phyloP scores from a whole-genome alignment of 2,888 invertebrate species.

The Agriopis leucophaearia region DNA sequence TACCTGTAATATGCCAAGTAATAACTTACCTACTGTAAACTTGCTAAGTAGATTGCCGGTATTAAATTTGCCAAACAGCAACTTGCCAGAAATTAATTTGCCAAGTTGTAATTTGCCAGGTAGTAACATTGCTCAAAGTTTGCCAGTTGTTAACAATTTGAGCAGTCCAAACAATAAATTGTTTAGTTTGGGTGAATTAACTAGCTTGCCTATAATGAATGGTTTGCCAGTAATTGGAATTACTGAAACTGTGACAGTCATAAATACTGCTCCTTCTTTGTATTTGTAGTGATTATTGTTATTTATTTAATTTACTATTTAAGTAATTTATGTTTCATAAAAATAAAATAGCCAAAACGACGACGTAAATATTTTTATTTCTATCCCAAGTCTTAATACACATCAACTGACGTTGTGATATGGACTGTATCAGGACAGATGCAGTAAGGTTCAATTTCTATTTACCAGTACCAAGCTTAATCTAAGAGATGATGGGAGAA shows the following conservation, averaged over 20 bases:
- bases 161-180: slow-evolving; percentile 34
- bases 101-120: slow-evolving; percentile 25
- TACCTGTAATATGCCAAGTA: not conserved
- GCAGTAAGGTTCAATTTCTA: too few species aligned
- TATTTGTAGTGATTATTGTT: slow-evolving; percentile 15
- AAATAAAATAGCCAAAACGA: not conserved
- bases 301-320: slow-evolving; percentile 2
- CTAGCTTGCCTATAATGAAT: slow-evolving; percentile 56
- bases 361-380: not conserved
- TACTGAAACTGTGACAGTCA: slow-evolving; percentile 56
- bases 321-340: not conserved
- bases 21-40: not conserved
- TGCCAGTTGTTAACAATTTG: slow-evolving; percentile 29
- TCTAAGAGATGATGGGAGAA: too few species aligned
- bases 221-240: slow-evolving; percentile 61
- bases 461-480: too few species aligned
- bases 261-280: slow-evolving; percentile 45
- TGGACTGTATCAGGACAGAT: too few species aligned
- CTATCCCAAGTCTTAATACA: not conserved
- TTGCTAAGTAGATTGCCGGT: slow-evolving; percentile 7
- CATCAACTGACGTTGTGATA: too few species aligned
- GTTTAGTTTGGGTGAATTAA: slow-evolving; percentile 50
- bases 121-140: slow-evolving; percentile 26
- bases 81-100: slow-evolving; percentile 30
- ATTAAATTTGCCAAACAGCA: slow-evolving; percentile 10